Evolutionary conservation across 2,113 vertebrate species (phyloP).

Genomic region (Verasper variegatus): DNA sequence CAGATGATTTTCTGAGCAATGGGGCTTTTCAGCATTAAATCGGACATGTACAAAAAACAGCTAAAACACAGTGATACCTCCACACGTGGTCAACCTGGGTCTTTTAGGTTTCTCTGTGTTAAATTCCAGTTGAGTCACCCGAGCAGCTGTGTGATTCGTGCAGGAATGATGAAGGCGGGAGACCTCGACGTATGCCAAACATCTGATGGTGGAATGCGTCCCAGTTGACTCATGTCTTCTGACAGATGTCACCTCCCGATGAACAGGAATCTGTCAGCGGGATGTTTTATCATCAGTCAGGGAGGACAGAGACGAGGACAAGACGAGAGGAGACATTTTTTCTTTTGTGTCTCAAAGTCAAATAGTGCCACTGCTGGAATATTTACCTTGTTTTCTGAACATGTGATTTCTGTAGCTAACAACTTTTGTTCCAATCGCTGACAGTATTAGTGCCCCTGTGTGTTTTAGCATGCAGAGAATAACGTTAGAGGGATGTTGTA

Average conservation of each 20-base stretch:
- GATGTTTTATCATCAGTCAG: not conserved
- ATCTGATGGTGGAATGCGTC: not conserved
- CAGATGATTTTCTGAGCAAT: not conserved
- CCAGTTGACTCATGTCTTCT: not conserved
- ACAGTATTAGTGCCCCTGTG: too few relatives aligned
- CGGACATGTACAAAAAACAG: not conserved
- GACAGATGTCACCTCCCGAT: conserved; percentile 49
- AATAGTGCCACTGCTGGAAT: too few relatives aligned
- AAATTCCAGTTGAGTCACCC: conserved; percentile 36
- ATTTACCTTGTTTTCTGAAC: too few relatives aligned
- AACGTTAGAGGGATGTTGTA: too few relatives aligned
- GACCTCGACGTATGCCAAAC: conserved; percentile 12
- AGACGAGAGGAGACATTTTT: not conserved
- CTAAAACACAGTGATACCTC: not conserved
- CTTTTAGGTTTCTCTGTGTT: not conserved
- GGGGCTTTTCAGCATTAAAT: not conserved
- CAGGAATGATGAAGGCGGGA: conserved; percentile 30
- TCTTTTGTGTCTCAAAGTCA: not conserved
- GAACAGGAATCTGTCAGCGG: conserved; percentile 41
- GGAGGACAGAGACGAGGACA: not conserved
- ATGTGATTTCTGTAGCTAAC: too few relatives aligned
- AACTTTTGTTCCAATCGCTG: too few relatives aligned
- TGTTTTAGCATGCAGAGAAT: too few relatives aligned
- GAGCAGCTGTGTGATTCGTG: conserved; percentile 59
- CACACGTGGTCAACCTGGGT: too few relatives aligned